phyloP scores from a whole-genome alignment of 2,888 invertebrate genomes.

The Eristalis intricaria region DNA sequence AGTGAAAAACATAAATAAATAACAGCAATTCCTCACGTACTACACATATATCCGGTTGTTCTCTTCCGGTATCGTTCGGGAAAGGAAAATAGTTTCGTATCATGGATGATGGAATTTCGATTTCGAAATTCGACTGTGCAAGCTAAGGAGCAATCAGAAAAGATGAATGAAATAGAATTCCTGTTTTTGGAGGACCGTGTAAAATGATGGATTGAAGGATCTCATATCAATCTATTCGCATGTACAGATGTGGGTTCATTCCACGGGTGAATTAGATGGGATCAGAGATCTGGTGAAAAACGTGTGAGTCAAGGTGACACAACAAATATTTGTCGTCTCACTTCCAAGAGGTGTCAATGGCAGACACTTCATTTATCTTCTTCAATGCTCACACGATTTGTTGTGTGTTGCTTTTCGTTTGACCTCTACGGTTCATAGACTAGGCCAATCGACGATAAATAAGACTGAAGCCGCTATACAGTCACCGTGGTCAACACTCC shows the following conservation, averaged over 20 bases:
- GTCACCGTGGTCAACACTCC: not conserved
- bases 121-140: constrained; percentile 29
- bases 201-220: constrained; percentile 53
- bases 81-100: constrained; percentile 57
- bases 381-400: not conserved
- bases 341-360: not conserved
- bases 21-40: constrained; percentile 52
- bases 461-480: not conserved
- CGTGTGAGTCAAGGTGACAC: constrained; percentile 32
- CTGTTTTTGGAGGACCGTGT: constrained; percentile 22
- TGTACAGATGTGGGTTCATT: not conserved
- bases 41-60: constrained; percentile 19
- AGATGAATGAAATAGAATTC: not conserved
- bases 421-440: no score
- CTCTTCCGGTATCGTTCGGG: constrained; percentile 35
- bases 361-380: not conserved
- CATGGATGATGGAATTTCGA: constrained; percentile 56
- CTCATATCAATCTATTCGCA: constrained; percentile 45
- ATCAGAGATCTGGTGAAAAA: not conserved
- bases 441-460: not conserved
- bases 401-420: no score
- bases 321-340: constrained; percentile 35
- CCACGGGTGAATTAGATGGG: constrained; percentile 38
- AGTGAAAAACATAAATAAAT: constrained; percentile 67
- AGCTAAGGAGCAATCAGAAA: constrained; percentile 34